Evolutionary conservation across 37 sponge, comb jelly and placozoan genomes (phyloP).

Genomic region (Corticium candelabrum): DNA sequence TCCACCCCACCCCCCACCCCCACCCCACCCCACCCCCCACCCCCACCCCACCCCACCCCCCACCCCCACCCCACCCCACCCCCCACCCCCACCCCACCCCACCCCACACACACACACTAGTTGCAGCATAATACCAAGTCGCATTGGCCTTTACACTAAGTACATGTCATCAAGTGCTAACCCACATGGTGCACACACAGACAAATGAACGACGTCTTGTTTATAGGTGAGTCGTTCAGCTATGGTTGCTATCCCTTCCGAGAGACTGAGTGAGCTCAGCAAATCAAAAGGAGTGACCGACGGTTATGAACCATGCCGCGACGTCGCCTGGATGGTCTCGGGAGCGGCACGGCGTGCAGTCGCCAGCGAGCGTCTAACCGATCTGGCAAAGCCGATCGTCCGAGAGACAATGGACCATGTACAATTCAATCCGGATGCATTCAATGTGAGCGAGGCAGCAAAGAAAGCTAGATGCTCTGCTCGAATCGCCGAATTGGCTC

Average conservation of each 20-base stretch:
- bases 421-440: slow-evolving; percentile 93
- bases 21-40: too few species aligned
- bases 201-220: not conserved
- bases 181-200: too few species aligned
- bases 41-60: too few species aligned
- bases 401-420: slow-evolving; percentile 92
- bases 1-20: too few species aligned
- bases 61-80: too few species aligned
- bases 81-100: too few species aligned
- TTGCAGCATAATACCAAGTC: too few species aligned
- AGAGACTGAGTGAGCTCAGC: slow-evolving; percentile 53
- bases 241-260: slow-evolving; percentile 40
- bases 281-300: slow-evolving; percentile 63
- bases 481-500: slow-evolving; percentile 76
- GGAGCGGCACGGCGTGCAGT: slow-evolving; percentile 51
- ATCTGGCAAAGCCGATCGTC: slow-evolving; percentile 72
- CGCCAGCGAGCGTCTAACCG: slow-evolving; percentile 66
- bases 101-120: too few species aligned
- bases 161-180: too few species aligned
- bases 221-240: slow-evolving; percentile 17
- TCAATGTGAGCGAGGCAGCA: slow-evolving; percentile 71
- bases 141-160: too few species aligned
- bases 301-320: slow-evolving; percentile 67
- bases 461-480: slow-evolving; percentile 69
- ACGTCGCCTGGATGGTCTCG: slow-evolving; percentile 53